phyloP scores from a whole-genome alignment of 2,888 invertebrate genomes.

The Amblyjoppa proteus region DNA sequence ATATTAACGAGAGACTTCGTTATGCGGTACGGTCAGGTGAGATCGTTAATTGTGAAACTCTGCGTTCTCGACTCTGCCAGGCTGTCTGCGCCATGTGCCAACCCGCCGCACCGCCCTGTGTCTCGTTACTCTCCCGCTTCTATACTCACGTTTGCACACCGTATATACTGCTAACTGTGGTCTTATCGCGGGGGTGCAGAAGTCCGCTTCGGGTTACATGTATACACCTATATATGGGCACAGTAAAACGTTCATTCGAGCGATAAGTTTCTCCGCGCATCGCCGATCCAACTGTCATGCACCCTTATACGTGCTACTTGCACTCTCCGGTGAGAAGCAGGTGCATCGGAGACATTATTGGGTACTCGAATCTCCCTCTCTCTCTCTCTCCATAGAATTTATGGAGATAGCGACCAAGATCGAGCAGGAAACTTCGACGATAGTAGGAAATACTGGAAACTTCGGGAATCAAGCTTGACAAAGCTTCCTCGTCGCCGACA shows the following conservation, averaged over 20 bases:
- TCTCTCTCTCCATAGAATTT: neutral
- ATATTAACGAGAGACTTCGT: conserved; percentile 62
- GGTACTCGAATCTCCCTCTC: conserved; percentile 28
- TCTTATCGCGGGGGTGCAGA: conserved; percentile 63
- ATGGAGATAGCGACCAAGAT: neutral
- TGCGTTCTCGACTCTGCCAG: conserved; percentile 32
- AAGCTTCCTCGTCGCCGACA: neutral
- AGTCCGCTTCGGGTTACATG: conserved; percentile 42
- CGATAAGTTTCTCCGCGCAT: conserved; percentile 60
- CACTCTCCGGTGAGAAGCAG: conserved; percentile 15
- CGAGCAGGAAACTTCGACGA: conserved; percentile 32
- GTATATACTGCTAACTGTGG: conserved; percentile 51
- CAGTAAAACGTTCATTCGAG: conserved; percentile 20
- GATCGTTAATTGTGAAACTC: conserved; percentile 69
- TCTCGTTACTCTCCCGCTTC: conserved; percentile 63
- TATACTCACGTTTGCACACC: conserved; percentile 34
- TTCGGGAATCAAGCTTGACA: conserved; percentile 1
- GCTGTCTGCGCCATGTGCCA: conserved; percentile 60
- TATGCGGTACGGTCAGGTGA: conserved; percentile 62
- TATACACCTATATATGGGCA: neutral
- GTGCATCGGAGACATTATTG: conserved; percentile 31
- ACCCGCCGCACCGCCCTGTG: conserved; percentile 43
- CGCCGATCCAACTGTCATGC: conserved; percentile 49
- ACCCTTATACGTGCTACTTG: conserved; percentile 4
- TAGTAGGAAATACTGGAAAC: conserved; percentile 22